Evolutionary conservation across 35 echinoderm and acorn worm genomes (phyloP), one percentile per base, ranked within the genome.

Genomic region (Lytechinus variegatus): DNA sequence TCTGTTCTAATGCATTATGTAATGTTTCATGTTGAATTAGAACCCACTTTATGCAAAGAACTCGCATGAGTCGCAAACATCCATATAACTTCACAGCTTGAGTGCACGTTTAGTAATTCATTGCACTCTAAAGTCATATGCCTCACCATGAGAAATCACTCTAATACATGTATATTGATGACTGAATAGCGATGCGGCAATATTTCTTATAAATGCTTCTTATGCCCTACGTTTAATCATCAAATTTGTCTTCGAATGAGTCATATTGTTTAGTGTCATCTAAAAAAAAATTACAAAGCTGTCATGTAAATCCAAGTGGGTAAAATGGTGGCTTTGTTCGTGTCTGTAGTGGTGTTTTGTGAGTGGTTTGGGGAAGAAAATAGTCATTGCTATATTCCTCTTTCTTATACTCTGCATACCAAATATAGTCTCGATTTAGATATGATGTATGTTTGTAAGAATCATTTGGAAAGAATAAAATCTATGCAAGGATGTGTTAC

Each of bases 401-500:
- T 79, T 79, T 60, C 10, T 24, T 79, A 90, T 9, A 52, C 10
- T 52, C 88, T 90, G 52, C 29, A 90, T 52, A 90, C 28, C 29
- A 90, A 90, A 54, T 33, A 89, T 44, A 90, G 52, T 52, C 28
- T 90, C 13, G 16, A 52, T 52, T 52, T 52, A 90, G 52, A 21
- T 51, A 90, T 90, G 88, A 52, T 33, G 28, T 14, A 90, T 90
- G 52, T 79, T 79, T 79, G 52, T 54, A 90, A 90, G 88, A 90
- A 90, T 90, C 88, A 44, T 90, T 44, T 90, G n/a, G 52, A 90
- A 54, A 90, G 10, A 90, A 90, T 90, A 90, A 90, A 90, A 90
- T 52, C 88, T 90, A 90, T 90, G 88, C 88, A 90, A 90, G 52
- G 88, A 90, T 90, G 88, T 90, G 88, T 52, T 21, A 90, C 28